Evolutionary conservation across 2,113 vertebrate genomes (phyloP), one percentile per base, ranked within the genome.

Genomic region (Tupaia tana): DNA sequence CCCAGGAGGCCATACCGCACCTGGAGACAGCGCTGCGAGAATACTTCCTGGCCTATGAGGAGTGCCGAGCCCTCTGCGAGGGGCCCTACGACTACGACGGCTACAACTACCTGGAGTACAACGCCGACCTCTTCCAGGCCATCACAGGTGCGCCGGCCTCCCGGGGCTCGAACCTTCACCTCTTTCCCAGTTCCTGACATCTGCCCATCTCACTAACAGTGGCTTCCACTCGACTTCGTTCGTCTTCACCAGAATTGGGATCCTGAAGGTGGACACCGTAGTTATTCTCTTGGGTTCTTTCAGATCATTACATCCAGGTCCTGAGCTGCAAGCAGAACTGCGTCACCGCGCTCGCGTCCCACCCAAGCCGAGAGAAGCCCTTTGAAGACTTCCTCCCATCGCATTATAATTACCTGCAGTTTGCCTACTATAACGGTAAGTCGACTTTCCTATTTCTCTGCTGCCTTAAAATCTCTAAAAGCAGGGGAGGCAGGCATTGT

Each of bases 31-130:
- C 99, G 0, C 90, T 99, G 22, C 95, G 98, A 0, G 98, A 99
- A 75, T 99, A 99, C 96, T 99, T 99, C 29, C 92, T 73, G 3
- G 99, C 99, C 0, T 97, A 99, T 0, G 11, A 96, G 0, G 99
- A 99, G 95, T 99, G 99, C 97, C 98, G 99, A 0, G 98, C 96
- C 0, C 99, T 99, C 77, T 99, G 99, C 0, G 99, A 99, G 93
- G 99, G 99, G 1, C 97, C 99, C 0, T 99, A 99, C 0, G 98
- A 99, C 97, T 99, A 99, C 0, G 99, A 99, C 0, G 99, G 99
- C 16, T 99, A 99, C 98, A 99, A 99, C 98, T 99, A 99, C 98
- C 98, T 99, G 96, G 99, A 99, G 61, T 99, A 99, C 98, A 99
- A 98, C 0, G 99, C 99, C 0, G 99, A 99, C 97, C 99, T 99